These are phyloP conservation scores for Sebastes reedi DNA, from an alignment of 2,797 vertebrate genomes.

Conservation along the genomic window DNA sequence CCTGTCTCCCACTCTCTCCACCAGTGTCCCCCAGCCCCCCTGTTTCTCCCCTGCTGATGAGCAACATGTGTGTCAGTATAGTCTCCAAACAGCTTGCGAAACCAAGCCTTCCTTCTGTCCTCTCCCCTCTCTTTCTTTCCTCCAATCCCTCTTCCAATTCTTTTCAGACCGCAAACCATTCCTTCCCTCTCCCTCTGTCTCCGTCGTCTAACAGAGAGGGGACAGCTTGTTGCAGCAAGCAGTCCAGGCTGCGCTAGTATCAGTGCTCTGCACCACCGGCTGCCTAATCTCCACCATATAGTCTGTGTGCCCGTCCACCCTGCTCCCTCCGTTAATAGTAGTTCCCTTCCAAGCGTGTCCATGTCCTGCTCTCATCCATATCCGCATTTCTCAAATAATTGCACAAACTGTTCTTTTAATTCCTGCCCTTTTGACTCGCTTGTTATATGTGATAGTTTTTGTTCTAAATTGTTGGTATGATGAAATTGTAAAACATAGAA, in stretches of 20 bases:
- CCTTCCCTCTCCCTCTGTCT: background rate
- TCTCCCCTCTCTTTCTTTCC: constrained; percentile 4
- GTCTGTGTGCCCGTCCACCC: constrained; percentile 33
- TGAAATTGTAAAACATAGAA: constrained; percentile 11
- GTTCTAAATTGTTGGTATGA: background rate
- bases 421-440: background rate
- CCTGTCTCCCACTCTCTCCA: constrained; percentile 11
- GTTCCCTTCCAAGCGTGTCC: background rate
- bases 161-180: background rate
- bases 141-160: constrained; percentile 10
- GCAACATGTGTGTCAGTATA: constrained; percentile 54
- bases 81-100: constrained; percentile 54
- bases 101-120: constrained; percentile 52
- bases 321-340: constrained; percentile 25
- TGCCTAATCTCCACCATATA: constrained; percentile 44
- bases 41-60: constrained; percentile 39
- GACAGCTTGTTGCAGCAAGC: constrained; percentile 60
- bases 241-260: constrained; percentile 42
- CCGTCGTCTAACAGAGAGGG: constrained; percentile 33
- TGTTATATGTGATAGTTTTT: constrained; percentile 1
- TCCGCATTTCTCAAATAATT: background rate
- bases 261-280: constrained; percentile 52
- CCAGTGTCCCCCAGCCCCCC: background rate
- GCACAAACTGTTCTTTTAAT: background rate
- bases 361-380: background rate